These are phyloP conservation scores for Merops nubicus DNA, from an alignment of 2,113 vertebrate genomes.

Conservation along the genomic window DNA sequence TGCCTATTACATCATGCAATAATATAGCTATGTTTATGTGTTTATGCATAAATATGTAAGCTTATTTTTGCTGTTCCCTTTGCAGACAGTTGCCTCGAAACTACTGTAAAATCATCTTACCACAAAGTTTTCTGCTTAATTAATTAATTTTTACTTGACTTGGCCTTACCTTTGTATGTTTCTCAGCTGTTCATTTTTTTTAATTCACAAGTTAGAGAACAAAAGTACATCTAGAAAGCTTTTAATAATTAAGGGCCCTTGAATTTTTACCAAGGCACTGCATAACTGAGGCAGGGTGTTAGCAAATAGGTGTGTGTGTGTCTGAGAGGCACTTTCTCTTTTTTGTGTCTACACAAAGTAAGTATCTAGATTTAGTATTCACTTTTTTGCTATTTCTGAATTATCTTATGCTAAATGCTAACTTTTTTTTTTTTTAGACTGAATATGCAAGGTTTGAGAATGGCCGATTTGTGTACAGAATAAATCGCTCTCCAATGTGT, in stretches of 20 bases:
- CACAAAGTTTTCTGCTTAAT: background rate
- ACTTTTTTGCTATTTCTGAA: background rate
- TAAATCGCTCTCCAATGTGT: conserved; percentile 98
- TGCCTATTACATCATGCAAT: background rate
- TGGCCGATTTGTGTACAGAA: conserved; percentile 95
- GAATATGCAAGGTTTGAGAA: conserved; percentile 99
- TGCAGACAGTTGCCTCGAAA: background rate
- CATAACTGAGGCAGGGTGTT: background rate
- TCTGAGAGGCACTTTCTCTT: background rate
- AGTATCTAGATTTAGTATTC: background rate
- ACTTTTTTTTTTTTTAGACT: conserved; percentile 78
- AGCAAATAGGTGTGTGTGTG: background rate
- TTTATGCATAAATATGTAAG: background rate
- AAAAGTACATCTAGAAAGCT: background rate
- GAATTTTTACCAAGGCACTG: background rate
- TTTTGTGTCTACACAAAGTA: background rate
- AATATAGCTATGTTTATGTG: background rate
- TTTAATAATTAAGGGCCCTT: background rate
- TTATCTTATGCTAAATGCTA: background rate
- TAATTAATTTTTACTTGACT: background rate
- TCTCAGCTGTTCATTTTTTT: background rate
- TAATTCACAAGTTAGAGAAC: background rate
- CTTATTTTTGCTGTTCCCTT: background rate
- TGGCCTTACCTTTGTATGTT: background rate
- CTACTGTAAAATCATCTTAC: background rate